phyloP scores from a whole-genome alignment of 2,113 vertebrate species.

The Hippotragus niger region DNA sequence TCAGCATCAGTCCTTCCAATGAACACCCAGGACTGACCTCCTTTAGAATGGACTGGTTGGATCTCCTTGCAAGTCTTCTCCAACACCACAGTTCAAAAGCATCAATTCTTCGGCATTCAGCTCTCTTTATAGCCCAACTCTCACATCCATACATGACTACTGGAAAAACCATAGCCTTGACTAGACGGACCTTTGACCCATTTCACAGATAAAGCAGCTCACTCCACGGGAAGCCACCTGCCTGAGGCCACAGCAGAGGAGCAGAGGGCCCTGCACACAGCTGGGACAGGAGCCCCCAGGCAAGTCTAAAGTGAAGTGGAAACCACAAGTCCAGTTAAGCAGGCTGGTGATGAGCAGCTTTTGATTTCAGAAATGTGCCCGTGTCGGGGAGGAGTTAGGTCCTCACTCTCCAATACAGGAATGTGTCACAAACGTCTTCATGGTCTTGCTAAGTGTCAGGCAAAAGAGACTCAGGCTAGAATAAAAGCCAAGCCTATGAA shows the following conservation, averaged over 20 bases:
- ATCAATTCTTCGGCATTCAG: not conserved
- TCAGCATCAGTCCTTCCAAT: not conserved
- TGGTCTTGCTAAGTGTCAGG: not conserved
- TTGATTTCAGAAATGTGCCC: not conserved
- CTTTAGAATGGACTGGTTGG: not conserved
- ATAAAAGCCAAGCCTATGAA: not conserved
- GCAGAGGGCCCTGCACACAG: not conserved
- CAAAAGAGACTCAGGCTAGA: not conserved
- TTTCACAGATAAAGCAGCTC: not conserved
- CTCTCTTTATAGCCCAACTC: not conserved
- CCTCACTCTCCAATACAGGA: not conserved
- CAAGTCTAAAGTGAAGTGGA: not conserved
- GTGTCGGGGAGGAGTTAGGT: fast-evolving
- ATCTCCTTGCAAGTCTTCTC: not conserved
- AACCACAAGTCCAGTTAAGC: fast-evolving
- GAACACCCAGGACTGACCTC: not conserved
- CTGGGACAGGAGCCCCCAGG: not conserved
- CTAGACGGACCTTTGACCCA: not conserved
- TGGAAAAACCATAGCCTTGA: not conserved
- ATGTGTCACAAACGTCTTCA: not conserved
- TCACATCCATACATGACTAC: not conserved
- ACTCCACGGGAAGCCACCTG: not conserved
- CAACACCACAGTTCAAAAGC: not conserved
- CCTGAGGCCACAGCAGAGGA: not conserved
- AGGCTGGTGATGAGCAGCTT: not conserved